Evolutionary conservation across 2,113 vertebrate species (phyloP), one percentile per base, ranked within the genome.

Genomic region (Sinocyclocheilus anshuiensis): DNA sequence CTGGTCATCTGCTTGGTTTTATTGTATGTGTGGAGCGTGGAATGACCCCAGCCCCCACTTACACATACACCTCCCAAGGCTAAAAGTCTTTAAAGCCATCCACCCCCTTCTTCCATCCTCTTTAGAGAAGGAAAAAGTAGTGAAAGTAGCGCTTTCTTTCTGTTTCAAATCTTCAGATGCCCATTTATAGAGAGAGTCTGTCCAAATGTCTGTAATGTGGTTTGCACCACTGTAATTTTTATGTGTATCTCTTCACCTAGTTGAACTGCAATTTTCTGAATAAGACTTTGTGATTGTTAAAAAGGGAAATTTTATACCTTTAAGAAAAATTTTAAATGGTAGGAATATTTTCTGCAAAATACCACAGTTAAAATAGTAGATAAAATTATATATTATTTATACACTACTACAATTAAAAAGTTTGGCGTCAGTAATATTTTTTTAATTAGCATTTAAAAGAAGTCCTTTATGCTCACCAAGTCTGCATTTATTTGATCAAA

Each of bases 41-140:
- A 50, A 84, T 84, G 57, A 69, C 50, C 83, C 87, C 87, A 78
- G 63, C 89, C 89, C 89, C 89, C 82, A 29, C 65, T 72, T 33
- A 63, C 22, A 86, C 65, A 75, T 13, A 87, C 80, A 78, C 13
- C 84, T 84, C 71, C 89, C 78, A 59, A 76, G 72, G 82, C 74
- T 65, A 78, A 88, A 85, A 83, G 48, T 84, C 77, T 83, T 77
- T 50, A 55, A 75, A 59, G 67, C 69, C 18, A 4, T 33, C 86
- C 67, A 78, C 72, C 85, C 84, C 81, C 81, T 57, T 55, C 75
- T 83, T 36, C 50, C 22, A 18, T 42, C 15, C 63, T 76, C 63
- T 88, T 74, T 87, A 82, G 42, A 76, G 42, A 16, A 65, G 69
- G 82, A 39, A 59, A 53, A 77, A 45, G 22, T 75, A 90, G 84